A percentile compares a stretch with the other conserved stretches of the same genome.
Evolutionary conservation across 2,113 vertebrate genomes (phyloP).

Genomic region (Lamprologus tigripictilis): DNA sequence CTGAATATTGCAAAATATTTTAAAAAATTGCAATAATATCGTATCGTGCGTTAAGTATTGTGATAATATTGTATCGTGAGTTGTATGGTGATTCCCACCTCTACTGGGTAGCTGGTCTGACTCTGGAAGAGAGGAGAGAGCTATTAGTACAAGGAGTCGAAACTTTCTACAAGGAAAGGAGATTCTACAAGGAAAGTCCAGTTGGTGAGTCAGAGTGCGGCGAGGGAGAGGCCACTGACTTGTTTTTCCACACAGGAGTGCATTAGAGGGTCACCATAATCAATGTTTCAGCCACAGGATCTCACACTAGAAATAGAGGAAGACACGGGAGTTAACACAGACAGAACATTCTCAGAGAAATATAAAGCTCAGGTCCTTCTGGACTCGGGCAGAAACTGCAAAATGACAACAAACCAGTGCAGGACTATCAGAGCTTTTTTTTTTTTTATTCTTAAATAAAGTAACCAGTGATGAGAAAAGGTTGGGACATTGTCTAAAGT

Average conservation of each 20-base stretch:
- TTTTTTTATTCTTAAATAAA: neutral
- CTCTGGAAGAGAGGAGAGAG: neutral
- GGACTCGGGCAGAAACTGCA: neutral
- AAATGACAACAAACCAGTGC: neutral
- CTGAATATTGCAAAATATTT: too few relatives aligned
- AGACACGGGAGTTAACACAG: neutral
- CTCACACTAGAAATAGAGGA: neutral
- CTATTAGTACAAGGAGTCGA: rapidly evolving
- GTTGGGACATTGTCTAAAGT: neutral
- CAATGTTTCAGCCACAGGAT: neutral
- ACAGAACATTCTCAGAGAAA: neutral
- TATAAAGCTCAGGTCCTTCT: neutral
- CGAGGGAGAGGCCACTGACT: neutral
- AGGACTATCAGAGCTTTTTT: neutral
- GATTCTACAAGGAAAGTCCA: neutral
- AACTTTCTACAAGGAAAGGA: too few relatives aligned
- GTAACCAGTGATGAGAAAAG: neutral
- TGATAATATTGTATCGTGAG: rapidly evolving
- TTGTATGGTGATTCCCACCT: too few relatives aligned
- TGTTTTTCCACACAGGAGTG: neutral
- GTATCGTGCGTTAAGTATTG: too few relatives aligned
- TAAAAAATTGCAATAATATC: too few relatives aligned
- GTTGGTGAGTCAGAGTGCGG: neutral
- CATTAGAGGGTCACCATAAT: neutral
- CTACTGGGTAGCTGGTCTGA: neutral